Evolutionary conservation across 2,888 invertebrate genomes (phyloP), one percentile per base, ranked within the genome.

Genomic region (Polydrusus pterygomalis): DNA sequence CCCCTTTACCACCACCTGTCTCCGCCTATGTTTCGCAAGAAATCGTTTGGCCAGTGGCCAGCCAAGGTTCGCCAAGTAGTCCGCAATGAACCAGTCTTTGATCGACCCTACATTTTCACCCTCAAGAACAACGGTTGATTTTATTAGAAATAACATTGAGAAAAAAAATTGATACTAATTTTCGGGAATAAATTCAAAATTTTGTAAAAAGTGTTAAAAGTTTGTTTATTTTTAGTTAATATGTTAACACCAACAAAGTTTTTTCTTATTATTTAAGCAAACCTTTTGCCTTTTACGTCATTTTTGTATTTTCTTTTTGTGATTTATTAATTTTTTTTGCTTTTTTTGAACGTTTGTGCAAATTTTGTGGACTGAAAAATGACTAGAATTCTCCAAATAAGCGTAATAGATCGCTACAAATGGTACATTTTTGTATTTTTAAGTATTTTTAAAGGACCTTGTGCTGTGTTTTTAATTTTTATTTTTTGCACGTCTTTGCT

Each of bases 401-500:
- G 82, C 81, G 83, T 83, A 68, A 80, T 84, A 80, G 82, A 83
- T 79, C 82, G 81, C 77, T 80, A 83, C 70, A 83, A 83, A 84
- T 83, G 84, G 84, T 84, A 84, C 79, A 78, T 58, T 77, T 73
- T 68, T 65, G 47, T 64, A 71, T 78, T 77, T 77, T 78, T 72
- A 11, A 43, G 34, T 70, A 43, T 70, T 43, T 54, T n/a, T 60
- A 17, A 49, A 38, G 30, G n/a, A 82, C 77, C 77, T 49, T 70
- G 63, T 62, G 51, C 15, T 70, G 68, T 78, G 74, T 68, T 74
- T 70, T 56, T 15, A 17, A 18, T 15, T 67, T 68, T 25, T 60
- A 30, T 65, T 43, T 43, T 62, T 56, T 74, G 68, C 60, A 34
- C 56, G 56, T 56, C 30, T 56, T 45, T 51, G 2, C 20, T 43